Conservation (phyloP, 2,113 vertebrate species). For the Xenus cinereus region DNA sequence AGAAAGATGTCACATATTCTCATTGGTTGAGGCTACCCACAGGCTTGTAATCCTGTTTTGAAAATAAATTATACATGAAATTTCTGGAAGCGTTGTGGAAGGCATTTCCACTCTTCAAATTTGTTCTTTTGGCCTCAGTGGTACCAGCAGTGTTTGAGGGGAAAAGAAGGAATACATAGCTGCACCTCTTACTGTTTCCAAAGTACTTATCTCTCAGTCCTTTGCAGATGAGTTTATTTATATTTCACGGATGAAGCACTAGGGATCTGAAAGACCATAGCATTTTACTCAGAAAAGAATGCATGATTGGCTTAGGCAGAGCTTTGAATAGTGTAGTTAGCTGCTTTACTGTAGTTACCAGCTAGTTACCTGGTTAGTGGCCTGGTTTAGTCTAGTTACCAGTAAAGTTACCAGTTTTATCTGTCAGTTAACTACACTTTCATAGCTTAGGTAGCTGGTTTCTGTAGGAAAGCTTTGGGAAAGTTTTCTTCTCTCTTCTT, state of each 20-base stretch:
- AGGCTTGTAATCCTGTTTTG: neutral
- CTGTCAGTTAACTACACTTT: neutral
- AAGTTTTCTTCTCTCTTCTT: neutral
- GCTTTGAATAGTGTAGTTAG: neutral
- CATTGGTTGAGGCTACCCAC: neutral
- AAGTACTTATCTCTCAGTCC: neutral
- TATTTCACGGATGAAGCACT: neutral
- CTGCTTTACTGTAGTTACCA: neutral
- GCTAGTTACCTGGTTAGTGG: neutral
- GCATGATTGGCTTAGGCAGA: neutral
- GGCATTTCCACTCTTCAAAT: neutral
- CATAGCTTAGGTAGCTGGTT: neutral
- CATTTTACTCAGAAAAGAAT: neutral
- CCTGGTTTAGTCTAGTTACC: neutral
- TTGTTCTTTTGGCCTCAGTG: neutral
- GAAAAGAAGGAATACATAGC: neutral
- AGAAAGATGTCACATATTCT: neutral
- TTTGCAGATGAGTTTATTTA: neutral
- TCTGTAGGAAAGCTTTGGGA: neutral
- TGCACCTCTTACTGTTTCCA: neutral
- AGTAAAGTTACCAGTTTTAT: neutral
- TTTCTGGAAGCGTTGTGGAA: neutral
- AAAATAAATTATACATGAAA: neutral
- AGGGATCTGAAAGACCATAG: neutral
- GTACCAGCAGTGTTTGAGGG: neutral